These are phyloP conservation scores for Chauna torquata DNA, from an alignment of 2,113 vertebrate genomes.

Conservation along the genomic window DNA sequence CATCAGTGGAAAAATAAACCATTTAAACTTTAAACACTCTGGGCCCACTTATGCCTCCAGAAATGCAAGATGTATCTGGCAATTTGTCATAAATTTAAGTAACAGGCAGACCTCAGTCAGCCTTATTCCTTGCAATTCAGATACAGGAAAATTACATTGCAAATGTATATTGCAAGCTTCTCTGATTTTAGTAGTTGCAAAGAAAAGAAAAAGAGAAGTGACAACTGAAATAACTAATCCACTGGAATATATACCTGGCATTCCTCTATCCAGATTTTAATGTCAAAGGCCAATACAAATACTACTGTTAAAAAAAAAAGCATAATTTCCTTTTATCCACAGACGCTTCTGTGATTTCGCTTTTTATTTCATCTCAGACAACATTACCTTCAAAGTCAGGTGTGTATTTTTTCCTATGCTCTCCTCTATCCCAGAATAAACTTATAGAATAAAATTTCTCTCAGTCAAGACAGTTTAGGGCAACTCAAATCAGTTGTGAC, in stretches of 20 bases:
- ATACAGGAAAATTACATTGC: background rate
- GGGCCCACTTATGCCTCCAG: background rate
- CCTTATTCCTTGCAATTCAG: background rate
- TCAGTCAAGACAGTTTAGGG: background rate
- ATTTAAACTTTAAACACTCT: background rate
- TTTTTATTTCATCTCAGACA: background rate
- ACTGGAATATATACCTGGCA: background rate
- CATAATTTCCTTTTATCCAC: background rate
- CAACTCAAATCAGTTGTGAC: background rate
- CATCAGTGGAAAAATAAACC: slow-evolving; percentile 19
- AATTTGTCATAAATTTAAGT: background rate
- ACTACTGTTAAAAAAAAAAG: background rate
- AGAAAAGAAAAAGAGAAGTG: background rate
- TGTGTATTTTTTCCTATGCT: background rate
- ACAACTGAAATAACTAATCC: background rate
- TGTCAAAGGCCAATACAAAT: background rate
- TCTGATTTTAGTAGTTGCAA: background rate
- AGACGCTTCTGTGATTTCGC: background rate
- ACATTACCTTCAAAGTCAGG: background rate
- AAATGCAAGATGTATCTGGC: background rate
- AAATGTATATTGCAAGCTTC: background rate
- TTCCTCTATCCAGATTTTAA: background rate
- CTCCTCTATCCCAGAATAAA: background rate
- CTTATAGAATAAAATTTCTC: background rate
- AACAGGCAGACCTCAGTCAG: background rate